Evolutionary conservation across 2,888 invertebrate genomes (phyloP).

Genomic region (Hedychridium roseum): DNA sequence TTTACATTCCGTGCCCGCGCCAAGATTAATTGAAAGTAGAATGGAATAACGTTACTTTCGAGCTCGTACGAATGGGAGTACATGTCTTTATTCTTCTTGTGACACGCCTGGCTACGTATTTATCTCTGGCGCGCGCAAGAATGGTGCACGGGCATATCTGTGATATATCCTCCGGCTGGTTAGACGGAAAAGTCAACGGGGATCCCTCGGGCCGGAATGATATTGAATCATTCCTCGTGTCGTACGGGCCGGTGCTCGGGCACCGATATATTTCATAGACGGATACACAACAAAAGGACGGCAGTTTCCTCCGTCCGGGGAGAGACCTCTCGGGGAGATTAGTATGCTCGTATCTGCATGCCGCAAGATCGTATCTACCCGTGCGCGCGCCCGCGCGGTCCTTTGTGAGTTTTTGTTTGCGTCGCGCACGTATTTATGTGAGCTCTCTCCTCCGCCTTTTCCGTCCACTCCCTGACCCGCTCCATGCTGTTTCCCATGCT

Average conservation of each 20-base stretch:
- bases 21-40: too few species aligned
- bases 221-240: conserved; percentile 49
- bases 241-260: conserved; percentile 32
- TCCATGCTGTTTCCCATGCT: conserved; percentile 10
- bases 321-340: conserved; percentile 47
- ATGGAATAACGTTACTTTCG: too few species aligned
- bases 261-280: conserved; percentile 52
- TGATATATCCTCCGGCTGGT: background rate
- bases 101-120: too few species aligned
- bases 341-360: conserved; percentile 61
- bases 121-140: too few species aligned
- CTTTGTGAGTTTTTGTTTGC: conserved; percentile 59
- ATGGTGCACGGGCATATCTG: too few species aligned
- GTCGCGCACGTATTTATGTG: conserved; percentile 58
- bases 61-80: too few species aligned
- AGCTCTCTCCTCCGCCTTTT: conserved; percentile 36
- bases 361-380: conserved; percentile 61
- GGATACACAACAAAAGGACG: conserved; percentile 48
- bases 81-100: too few species aligned
- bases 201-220: conserved; percentile 36
- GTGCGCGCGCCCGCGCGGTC: conserved; percentile 53
- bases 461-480: conserved; percentile 22
- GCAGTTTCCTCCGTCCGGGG: conserved; percentile 40
- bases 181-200: conserved; percentile 27
- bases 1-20: too few species aligned